Evolutionary conservation across 2,888 invertebrate genomes (phyloP), one percentile per base, ranked within the genome.

Genomic region (Melitaea athalia): DNA sequence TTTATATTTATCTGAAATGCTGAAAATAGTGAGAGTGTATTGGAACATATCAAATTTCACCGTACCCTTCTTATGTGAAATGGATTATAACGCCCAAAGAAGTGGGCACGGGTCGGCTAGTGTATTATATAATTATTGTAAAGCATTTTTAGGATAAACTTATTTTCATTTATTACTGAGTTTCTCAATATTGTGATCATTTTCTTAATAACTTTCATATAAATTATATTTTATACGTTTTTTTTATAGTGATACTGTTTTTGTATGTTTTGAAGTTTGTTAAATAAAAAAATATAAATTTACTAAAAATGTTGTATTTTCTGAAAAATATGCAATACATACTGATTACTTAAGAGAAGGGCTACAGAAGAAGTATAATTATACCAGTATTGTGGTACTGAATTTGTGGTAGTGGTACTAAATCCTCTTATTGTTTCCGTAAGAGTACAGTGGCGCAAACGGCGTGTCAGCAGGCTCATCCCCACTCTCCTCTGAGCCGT

Each of bases 401-500:
- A 24, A 24, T 24, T 24, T 24, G 24, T 24, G 24, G 24, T 24
- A 3, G 45, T 24, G 8, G 50, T 65, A 59, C 74, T 88, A 92
- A 82, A 92, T 86, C 64, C 93, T 86, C 84, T 93, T 93, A 78
- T 86, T 78, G 84, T 89, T 92, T 11, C 92, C 92, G 81, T 93
- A 93, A 15, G 91, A 90, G 82, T 93, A 93, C 1, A 93, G 81
- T 5, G 93, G 93, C 14, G 93, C 92, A 76, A 93, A 93, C 42
- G 92, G 90, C 10, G 91, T 91, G 76, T 93, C 93, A 0, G 85
- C 89, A 52, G 84, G 92, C 64, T 93, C 97, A 76, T 97, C 97
- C 14, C 96, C 97, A 61, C 96, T 96, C 69, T 96, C 97, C 61
- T 97, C 97, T 10, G 98, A 98, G n/a, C 97, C 98, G 85, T 99